Evolutionary conservation across 2,888 invertebrate species (phyloP).

Genomic region (Dione vanillae): DNA sequence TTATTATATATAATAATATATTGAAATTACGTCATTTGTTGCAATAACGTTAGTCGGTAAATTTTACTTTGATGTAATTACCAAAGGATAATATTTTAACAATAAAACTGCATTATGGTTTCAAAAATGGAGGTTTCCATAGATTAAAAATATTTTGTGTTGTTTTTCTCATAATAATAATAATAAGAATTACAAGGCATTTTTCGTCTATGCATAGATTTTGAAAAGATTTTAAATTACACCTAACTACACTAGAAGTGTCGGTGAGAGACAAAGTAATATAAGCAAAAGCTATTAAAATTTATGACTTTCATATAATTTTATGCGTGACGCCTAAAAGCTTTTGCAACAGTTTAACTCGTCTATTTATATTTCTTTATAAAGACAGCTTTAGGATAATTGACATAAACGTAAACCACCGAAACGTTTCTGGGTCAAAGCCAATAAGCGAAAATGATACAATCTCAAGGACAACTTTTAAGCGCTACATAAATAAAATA

Average conservation of each 20-base stretch:
- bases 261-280: not conserved
- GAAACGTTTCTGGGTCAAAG: slow-evolving; percentile 47
- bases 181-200: too few species aligned
- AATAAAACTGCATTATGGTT: too few species aligned
- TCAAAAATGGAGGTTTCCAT: too few species aligned
- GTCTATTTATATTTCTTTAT: slow-evolving; percentile 30
- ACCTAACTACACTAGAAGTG: not conserved
- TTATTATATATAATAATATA: too few species aligned
- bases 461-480: slow-evolving; percentile 17
- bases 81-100: too few species aligned
- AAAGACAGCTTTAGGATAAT: slow-evolving; percentile 15
- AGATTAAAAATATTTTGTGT: too few species aligned
- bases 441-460: slow-evolving; percentile 45
- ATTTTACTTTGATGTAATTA: too few species aligned
- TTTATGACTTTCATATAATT: slow-evolving; percentile 7
- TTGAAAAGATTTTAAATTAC: too few species aligned
- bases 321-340: not conserved
- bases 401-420: slow-evolving; percentile 42
- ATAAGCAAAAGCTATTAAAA: slow-evolving; percentile 8
- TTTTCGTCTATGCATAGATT: too few species aligned
- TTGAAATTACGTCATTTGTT: too few species aligned
- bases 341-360: slow-evolving; percentile 13
- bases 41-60: too few species aligned
- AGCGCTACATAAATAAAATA: not conserved
- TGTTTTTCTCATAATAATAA: slow-evolving; percentile 43